A percentile compares a stretch with the other conserved stretches of the same genome.
These are phyloP conservation scores for Phortica variegata DNA, from an alignment of 1,140 invertebrate genomes.

Conservation along the genomic window DNA sequence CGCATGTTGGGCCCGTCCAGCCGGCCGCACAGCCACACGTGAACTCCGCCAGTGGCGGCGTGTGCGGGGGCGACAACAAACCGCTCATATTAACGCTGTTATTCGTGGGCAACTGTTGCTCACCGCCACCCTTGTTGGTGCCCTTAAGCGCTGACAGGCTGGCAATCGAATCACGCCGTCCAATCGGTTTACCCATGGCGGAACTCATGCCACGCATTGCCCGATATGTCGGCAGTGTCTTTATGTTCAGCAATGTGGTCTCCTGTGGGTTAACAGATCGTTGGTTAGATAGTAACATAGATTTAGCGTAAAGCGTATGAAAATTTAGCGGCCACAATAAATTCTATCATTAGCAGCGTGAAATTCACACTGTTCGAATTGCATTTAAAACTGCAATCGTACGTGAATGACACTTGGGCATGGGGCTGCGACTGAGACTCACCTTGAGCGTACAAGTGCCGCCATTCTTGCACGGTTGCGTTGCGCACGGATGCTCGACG, in stretches of 20 bases:
- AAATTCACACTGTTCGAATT: too few relatives aligned
- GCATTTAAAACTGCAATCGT: too few relatives aligned
- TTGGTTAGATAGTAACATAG: too few relatives aligned
- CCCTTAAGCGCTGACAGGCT: slow-evolving; percentile 24
- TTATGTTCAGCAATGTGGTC: too few relatives aligned
- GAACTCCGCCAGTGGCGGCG: slow-evolving; percentile 58
- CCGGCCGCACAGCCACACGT: slow-evolving; percentile 83
- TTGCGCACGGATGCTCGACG: slow-evolving; percentile 87
- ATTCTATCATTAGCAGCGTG: slow-evolving; percentile 15
- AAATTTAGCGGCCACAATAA: slow-evolving; percentile 19
- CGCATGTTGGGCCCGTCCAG: slow-evolving; percentile 81
- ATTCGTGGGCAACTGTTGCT: background rate
- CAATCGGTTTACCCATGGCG: slow-evolving; percentile 57
- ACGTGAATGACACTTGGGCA: too few relatives aligned
- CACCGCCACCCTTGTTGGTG: slow-evolving; percentile 12
- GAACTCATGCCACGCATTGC: slow-evolving; percentile 57
- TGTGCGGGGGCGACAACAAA: slow-evolving; percentile 19
- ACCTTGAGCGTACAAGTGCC: slow-evolving; percentile 67
- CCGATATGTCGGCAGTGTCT: slow-evolving; percentile 40
- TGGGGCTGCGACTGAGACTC: too few relatives aligned
- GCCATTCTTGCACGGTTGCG: slow-evolving; percentile 84
- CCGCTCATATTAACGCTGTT: slow-evolving; percentile 13
- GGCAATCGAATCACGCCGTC: slow-evolving; percentile 43
- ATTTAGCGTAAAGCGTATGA: slow-evolving; percentile 3
- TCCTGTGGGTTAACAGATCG: too few relatives aligned